Conservation (phyloP, 64 coral and sea anemone species). For the Montipora sp. region DNA sequence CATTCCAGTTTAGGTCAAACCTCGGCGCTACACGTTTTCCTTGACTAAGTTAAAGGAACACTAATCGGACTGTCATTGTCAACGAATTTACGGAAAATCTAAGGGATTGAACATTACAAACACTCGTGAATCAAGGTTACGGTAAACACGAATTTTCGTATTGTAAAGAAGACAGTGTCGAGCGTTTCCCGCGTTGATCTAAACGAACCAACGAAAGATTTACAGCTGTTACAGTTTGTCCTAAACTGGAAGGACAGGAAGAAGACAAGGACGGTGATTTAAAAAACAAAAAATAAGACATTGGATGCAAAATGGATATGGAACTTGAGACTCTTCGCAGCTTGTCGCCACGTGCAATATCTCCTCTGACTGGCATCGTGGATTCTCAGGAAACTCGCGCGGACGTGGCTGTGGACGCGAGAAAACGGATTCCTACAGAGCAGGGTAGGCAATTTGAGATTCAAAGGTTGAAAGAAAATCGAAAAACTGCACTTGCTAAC, state of each 20-base stretch:
- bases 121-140: not conserved
- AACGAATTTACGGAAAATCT: constrained; percentile 3
- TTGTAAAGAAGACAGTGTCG: constrained; percentile 8
- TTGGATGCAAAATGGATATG: not conserved
- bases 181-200: constrained; percentile 1
- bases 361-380: constrained; percentile 3
- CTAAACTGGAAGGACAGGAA: not conserved
- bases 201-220: not conserved
- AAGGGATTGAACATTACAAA: not conserved
- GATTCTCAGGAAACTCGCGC: constrained; percentile 22
- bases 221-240: not conserved
- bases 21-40: constrained; percentile 6
- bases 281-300: not conserved
- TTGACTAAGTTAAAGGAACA: not conserved
- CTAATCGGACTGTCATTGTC: not conserved
- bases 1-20: constrained; percentile 18
- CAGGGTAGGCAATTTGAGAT: constrained; percentile 72
- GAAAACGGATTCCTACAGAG: constrained; percentile 62
- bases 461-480: constrained; percentile 56
- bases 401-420: constrained; percentile 10
- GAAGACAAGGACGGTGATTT: not conserved
- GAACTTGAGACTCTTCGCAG: not conserved
- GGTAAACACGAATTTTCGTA: not conserved
- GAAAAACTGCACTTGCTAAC: constrained; percentile 61
- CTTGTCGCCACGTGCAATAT: constrained; percentile 3